phyloP scores from a whole-genome alignment of 2,888 invertebrate species.

The Pecten maximus region DNA sequence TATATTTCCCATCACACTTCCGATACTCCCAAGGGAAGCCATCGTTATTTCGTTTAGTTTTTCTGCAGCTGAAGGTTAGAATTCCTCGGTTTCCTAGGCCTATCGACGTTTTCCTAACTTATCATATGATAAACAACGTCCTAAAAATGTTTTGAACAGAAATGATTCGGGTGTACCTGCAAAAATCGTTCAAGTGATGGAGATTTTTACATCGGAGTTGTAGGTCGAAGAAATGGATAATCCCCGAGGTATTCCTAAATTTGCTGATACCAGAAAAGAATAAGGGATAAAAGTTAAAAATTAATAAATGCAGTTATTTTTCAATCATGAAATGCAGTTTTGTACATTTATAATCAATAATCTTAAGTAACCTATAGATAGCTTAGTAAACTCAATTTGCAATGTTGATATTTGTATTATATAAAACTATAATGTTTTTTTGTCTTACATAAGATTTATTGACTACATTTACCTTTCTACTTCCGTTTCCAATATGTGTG shows the following conservation, averaged over 20 bases:
- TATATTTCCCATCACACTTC: slow-evolving; percentile 70
- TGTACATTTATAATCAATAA: no score
- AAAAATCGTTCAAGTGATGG: not conserved
- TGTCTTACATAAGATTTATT: not conserved
- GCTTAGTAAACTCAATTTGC: no score
- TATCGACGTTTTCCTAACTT: slow-evolving; percentile 35
- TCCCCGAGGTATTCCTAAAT: not conserved
- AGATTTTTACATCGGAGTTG: not conserved
- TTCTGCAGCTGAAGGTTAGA: not conserved
- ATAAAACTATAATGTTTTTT: not conserved
- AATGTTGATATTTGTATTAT: not conserved
- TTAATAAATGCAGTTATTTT: not conserved
- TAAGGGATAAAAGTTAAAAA: not conserved
- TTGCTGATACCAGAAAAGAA: not conserved
- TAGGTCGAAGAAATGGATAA: not conserved
- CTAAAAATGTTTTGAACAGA: not conserved
- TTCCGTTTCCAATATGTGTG: not conserved
- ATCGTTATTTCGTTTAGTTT: slow-evolving; percentile 44
- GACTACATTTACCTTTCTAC: not conserved
- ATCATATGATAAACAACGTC: slow-evolving; percentile 42
- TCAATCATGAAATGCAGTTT: no score
- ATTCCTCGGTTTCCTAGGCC: not conserved
- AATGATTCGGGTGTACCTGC: not conserved
- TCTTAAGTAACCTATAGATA: no score
- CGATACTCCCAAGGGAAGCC: slow-evolving; percentile 63